Evolutionary conservation across 2,797 vertebrate species (phyloP).

Genomic region (Megalops cyprinoides): DNA sequence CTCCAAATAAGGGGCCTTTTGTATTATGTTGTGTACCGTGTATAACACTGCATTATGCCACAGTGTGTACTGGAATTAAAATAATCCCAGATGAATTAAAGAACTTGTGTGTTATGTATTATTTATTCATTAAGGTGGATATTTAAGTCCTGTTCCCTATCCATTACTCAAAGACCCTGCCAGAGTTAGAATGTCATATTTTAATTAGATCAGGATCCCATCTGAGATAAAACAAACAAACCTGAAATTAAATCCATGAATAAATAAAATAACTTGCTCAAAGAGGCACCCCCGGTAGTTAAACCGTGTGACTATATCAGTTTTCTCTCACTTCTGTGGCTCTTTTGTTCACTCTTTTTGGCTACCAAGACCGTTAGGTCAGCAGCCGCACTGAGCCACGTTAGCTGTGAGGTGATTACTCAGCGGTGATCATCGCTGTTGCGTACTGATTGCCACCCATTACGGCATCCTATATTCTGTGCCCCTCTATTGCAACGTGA

Average conservation of each 20-base stretch:
- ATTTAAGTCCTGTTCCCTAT: not conserved
- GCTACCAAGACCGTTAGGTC: not conserved
- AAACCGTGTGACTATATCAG: not conserved
- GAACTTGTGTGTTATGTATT: not conserved
- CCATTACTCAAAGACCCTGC: not conserved
- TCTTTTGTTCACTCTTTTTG: not conserved
- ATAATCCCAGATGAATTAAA: not conserved
- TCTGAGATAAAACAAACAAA: too few species aligned
- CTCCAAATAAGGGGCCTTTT: not conserved
- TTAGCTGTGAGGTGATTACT: constrained; percentile 15
- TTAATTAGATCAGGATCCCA: too few species aligned
- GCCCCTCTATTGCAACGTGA: not conserved
- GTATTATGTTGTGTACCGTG: not conserved
- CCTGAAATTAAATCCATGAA: not conserved
- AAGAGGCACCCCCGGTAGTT: not conserved
- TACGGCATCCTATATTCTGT: constrained; percentile 19
- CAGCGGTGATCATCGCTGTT: constrained; percentile 16
- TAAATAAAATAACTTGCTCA: not conserved
- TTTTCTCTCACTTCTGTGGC: not conserved
- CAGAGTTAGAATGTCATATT: too few species aligned
- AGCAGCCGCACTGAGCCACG: not conserved
- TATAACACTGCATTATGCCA: too few species aligned
- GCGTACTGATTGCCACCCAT: constrained; percentile 27
- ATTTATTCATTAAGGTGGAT: not conserved
- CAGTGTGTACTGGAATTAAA: too few species aligned